Evolutionary conservation across 2,113 vertebrate species (phyloP), one percentile per base, ranked within the genome.

Genomic region (Thryonomys swinderianus): DNA sequence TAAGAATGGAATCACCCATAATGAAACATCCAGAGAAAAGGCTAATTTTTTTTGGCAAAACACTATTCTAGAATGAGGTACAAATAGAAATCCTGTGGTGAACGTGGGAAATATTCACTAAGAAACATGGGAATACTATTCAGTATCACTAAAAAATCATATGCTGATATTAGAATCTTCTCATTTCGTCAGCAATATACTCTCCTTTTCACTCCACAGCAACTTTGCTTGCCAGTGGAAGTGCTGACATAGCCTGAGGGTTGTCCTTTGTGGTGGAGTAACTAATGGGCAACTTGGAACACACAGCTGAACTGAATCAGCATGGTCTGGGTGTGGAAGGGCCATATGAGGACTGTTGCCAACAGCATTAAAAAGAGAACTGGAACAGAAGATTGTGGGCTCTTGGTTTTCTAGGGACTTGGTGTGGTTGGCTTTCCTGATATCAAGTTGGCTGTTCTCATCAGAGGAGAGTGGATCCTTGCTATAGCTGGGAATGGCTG

Each of bases 21-120:
- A 94, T 8, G 48, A 78, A 78, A 84, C 40, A 64, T 1, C 13
- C 13, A 34, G 51, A 78, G 51, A 55, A 83, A 94, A 37, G 20
- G 86, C 48, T 20, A 76, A 30, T 82, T 87, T 23, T 84, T 87
- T 23, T 84, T 85, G 69, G 25, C 87, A 81, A 71, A 91, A 76
- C 55, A 59, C 16, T 66, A 73, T 83, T 32, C 11, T 59, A 64
- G 11, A 67, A 57, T 42, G 51, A 93, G 18, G 32, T 95, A 25
- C 23, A 45, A 67, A 91, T 90, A 84, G 16, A 86, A 85, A 16
- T 64, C 34, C 18, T 34, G 17, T 96, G 55, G 21, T 83, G 14
- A 90, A 88, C 2, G 8, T 79, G 37, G 51, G 27, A 76, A 79
- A 73, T 86, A 67, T 51, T 73, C 32, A 73, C 13, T 62, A 74